Percentiles rank a stretch among this genome's conserved stretches.
phyloP scores from a whole-genome alignment of 1,140 invertebrate genomes.

The Antheraea mylitta region DNA sequence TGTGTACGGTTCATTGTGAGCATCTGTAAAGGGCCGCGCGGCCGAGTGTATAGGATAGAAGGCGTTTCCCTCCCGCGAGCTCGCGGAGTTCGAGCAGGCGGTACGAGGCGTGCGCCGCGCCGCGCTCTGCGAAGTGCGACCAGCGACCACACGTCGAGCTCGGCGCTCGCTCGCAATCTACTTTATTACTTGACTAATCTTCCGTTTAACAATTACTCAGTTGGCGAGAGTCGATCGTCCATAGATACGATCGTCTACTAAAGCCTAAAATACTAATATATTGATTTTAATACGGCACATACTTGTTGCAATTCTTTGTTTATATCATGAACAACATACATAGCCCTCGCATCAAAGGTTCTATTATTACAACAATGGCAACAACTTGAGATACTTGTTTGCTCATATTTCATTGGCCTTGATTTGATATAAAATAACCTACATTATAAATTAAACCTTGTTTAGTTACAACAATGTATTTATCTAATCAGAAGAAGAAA shows the following conservation, averaged over 20 bases:
- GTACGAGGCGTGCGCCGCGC: constrained; percentile 58
- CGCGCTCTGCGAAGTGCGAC: constrained; percentile 49
- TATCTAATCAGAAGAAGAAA: constrained; percentile 12
- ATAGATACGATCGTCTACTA: too few species aligned
- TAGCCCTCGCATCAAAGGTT: constrained; percentile 40
- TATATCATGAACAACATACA: constrained; percentile 28
- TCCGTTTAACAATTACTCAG: constrained; percentile 51
- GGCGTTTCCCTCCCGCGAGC: constrained; percentile 68
- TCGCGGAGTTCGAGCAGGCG: constrained; percentile 48
- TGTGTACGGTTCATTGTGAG: constrained; percentile 48
- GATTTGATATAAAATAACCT: constrained; percentile 39
- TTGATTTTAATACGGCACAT: constrained; percentile 41
- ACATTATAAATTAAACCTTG: constrained; percentile 22
- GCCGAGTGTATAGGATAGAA: constrained; percentile 29
- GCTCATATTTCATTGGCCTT: constrained; percentile 42
- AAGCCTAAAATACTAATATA: constrained; percentile 44
- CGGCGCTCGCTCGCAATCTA: constrained; percentile 50
- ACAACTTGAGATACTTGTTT: constrained; percentile 19
- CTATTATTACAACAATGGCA: constrained; percentile 31
- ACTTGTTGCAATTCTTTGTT: constrained; percentile 39
- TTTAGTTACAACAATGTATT: constrained; percentile 10
- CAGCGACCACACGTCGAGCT: constrained; percentile 61
- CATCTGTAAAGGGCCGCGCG: constrained; percentile 53
- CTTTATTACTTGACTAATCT: constrained; percentile 64
- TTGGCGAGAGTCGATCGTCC: constrained; percentile 34